Evolutionary conservation across 2,888 invertebrate species (phyloP).

Genomic region (Alcis repandata): DNA sequence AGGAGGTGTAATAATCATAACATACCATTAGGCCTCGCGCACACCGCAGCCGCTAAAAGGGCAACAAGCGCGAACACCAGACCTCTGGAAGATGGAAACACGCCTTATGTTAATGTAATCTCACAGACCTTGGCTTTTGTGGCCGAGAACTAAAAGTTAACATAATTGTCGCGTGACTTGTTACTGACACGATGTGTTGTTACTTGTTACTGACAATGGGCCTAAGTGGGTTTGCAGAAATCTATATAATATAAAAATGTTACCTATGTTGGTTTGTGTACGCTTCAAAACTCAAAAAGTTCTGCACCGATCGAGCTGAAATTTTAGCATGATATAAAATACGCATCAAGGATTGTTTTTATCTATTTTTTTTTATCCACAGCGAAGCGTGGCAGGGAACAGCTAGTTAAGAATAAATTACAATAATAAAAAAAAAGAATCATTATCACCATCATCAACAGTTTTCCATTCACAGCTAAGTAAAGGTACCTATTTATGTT

Average conservation of each 20-base stretch:
- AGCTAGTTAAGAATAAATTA: too few relatives aligned
- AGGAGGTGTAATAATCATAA: conserved; percentile 2
- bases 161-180: not conserved
- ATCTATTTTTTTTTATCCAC: too few relatives aligned
- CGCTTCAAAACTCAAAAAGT: too few relatives aligned
- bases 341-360: too few relatives aligned
- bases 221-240: not conserved
- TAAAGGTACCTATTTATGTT: too few relatives aligned
- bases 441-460: too few relatives aligned
- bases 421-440: not conserved
- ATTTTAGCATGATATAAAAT: too few relatives aligned
- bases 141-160: not conserved
- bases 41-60: conserved; percentile 9
- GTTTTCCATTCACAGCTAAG: too few relatives aligned
- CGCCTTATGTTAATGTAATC: conserved; percentile 36
- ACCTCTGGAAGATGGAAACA: conserved; percentile 30
- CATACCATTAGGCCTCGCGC: conserved; percentile 17
- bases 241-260: not conserved
- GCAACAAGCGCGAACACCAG: conserved; percentile 10
- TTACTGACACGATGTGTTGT: not conserved
- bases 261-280: too few relatives aligned
- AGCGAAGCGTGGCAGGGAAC: too few relatives aligned
- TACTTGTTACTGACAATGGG: not conserved
- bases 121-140: conserved; percentile 20
- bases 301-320: too few relatives aligned